Base-by-base conservation (phyloP, 2,888 invertebrate species). In the Chrysolina haemoptera region DNA sequence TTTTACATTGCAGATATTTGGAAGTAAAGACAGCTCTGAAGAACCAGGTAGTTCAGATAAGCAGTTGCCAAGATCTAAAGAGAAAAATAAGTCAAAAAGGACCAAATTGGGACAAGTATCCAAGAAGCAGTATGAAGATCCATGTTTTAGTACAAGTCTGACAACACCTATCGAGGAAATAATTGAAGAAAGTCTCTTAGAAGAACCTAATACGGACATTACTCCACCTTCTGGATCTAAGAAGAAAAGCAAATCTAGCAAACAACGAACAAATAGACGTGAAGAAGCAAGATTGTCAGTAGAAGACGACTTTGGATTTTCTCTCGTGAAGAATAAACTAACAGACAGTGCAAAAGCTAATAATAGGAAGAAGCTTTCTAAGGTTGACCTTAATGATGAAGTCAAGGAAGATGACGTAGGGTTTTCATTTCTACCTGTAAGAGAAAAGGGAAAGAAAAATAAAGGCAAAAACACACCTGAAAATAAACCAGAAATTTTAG, bases 151-250 rank as follows among this genome's bases (percentile, higher is more conserved):
- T 65, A 83, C 83, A 43, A 78, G 76, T 66, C 70, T 84, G 62
- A 68, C 74, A 41, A 78, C 80, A 16, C 82, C 84, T 11, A 82
- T 84, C 73, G 83, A 84, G 74, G 79, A 82, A 62, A 72, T 82
- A 59, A 80, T 84, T 62, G 81, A 81, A 74, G 84, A 84, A 74
- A 82, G 80, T 0, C 69, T 84, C 64, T 78, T 62, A 66, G 76
- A 80, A 55, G 73, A 76, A 14, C 14, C 14, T 16, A 65, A 64
- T 41, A 10, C 35, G 46, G 66, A 72, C 43, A 35, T 11, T 62
- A 8, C 3, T 12, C 62, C 46, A 68, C 40, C 22, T 10, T 22
- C 53, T 0, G n/a, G 62, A 65, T 20, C 74, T 4, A 79, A 67
- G 59, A 77, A 75, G 62, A 78, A 69, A 64, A 62, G 46, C 70